Evolutionary conservation across 2,888 invertebrate genomes (phyloP).

Genomic region (Elgonia sp.): DNA sequence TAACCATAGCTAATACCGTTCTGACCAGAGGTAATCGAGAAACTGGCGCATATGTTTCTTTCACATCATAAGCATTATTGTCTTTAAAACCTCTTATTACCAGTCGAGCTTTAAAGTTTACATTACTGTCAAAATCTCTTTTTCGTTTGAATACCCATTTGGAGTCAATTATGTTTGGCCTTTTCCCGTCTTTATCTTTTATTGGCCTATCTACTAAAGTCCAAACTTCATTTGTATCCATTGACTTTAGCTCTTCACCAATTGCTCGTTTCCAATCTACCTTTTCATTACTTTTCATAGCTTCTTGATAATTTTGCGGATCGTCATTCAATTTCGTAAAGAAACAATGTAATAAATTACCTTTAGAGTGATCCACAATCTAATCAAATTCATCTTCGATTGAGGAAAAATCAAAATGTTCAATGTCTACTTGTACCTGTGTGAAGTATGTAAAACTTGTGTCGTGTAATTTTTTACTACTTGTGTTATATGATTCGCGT

Average conservation of each 20-base stretch:
- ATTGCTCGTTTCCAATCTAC: conserved; percentile 25
- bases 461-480: conserved; percentile 22
- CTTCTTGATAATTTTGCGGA: conserved; percentile 35
- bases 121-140: conserved; percentile 67
- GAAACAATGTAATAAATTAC: conserved; percentile 3
- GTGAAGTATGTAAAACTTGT: conserved; percentile 9
- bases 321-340: background rate
- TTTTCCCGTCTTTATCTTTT: too few species aligned
- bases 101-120: conserved; percentile 27
- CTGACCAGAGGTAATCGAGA: too few species aligned
- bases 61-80: conserved; percentile 43
- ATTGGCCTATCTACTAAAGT: too few species aligned
- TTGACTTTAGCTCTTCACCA: conserved; percentile 12
- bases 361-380: background rate
- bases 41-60: too few species aligned
- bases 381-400: conserved; percentile 15
- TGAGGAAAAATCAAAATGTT: background rate
- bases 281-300: conserved; percentile 19
- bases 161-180: too few species aligned
- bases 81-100: too few species aligned
- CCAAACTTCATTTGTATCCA: background rate
- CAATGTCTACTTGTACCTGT: background rate
- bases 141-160: too few species aligned
- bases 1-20: conserved; percentile 68
- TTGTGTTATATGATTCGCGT: conserved; percentile 20